Evolutionary conservation across 2,113 vertebrate species (phyloP).

Genomic region (Andinoacara biseriatus): DNA sequence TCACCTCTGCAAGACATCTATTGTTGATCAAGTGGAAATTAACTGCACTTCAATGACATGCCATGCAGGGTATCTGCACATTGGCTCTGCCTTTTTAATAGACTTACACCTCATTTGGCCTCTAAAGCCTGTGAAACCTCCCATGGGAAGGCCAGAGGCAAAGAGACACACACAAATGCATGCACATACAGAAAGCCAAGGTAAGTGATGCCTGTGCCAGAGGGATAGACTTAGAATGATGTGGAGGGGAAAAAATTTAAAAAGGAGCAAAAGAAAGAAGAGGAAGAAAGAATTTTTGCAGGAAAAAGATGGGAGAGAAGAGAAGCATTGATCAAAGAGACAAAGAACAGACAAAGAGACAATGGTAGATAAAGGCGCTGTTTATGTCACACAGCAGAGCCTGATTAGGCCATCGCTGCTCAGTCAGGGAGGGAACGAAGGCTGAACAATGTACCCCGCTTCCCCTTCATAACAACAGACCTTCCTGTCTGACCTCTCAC

Average conservation of each 20-base stretch:
- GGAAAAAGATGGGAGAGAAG: neutral
- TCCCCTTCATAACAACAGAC: constrained; percentile 81
- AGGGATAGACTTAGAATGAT: constrained; percentile 35
- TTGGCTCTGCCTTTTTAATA: constrained; percentile 83
- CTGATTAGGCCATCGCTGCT: constrained; percentile 63
- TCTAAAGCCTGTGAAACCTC: constrained; percentile 85
- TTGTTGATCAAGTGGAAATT: constrained; percentile 81
- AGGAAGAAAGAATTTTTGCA: constrained; percentile 6
- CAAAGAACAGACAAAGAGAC: constrained; percentile 58
- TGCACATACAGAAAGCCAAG: constrained; percentile 54
- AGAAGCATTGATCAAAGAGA: constrained; percentile 23
- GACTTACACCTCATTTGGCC: constrained; percentile 89
- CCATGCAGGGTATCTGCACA: constrained; percentile 77
- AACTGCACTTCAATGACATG: constrained; percentile 80
- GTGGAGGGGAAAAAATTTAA: neutral
- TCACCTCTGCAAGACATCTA: constrained; percentile 57
- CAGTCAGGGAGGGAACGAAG: constrained; percentile 46
- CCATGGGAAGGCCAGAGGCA: constrained; percentile 76
- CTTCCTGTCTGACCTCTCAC: constrained; percentile 82
- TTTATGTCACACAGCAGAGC: constrained; percentile 48
- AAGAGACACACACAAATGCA: constrained; percentile 59
- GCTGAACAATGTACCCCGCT: constrained; percentile 76
- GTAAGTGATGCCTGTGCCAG: constrained; percentile 35
- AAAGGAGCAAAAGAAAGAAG: neutral
- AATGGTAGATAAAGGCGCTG: constrained; percentile 48